These are phyloP conservation scores for Sminthurinus aureus DNA, from an alignment of 2,888 invertebrate species.

Conservation along the genomic window DNA sequence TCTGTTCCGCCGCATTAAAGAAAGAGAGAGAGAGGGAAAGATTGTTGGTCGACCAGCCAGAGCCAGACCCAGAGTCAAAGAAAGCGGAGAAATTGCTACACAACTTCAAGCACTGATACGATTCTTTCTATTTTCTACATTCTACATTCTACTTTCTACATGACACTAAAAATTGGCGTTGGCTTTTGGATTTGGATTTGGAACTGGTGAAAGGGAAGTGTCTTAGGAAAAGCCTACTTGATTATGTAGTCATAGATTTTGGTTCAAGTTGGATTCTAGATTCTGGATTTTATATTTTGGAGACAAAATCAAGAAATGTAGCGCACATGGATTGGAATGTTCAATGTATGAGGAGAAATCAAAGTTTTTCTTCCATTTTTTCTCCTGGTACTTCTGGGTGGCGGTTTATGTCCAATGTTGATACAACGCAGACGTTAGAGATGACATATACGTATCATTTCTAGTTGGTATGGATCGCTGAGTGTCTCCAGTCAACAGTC, in stretches of 20 bases:
- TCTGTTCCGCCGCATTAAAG: slow-evolving; percentile 5
- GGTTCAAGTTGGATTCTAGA: background rate
- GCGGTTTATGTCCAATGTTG: too few relatives aligned
- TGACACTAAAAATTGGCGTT: too few relatives aligned
- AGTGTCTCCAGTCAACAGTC: background rate
- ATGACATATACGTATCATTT: slow-evolving; percentile 34
- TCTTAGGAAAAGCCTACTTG: slow-evolving; percentile 2
- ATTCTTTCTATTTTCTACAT: too few relatives aligned
- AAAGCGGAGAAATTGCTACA: background rate
- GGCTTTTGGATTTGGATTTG: slow-evolving; percentile 1
- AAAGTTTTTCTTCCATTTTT: background rate
- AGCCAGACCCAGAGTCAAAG: background rate
- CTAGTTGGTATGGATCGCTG: slow-evolving; percentile 35
- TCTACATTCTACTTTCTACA: too few relatives aligned
- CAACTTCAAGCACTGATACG: background rate
- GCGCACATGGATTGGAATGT: too few relatives aligned
- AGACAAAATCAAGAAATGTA: slow-evolving; percentile 1
- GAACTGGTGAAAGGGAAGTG: slow-evolving; percentile 11
- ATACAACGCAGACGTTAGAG: too few relatives aligned
- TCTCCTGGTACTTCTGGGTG: background rate
- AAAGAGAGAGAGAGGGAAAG: background rate
- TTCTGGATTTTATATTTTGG: background rate
- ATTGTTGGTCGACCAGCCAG: background rate
- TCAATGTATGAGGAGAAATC: slow-evolving; percentile 36
- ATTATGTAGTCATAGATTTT: slow-evolving; percentile 23